phyloP scores from a whole-genome alignment of 2,888 invertebrate genomes.

The Microctonus brassicae region DNA sequence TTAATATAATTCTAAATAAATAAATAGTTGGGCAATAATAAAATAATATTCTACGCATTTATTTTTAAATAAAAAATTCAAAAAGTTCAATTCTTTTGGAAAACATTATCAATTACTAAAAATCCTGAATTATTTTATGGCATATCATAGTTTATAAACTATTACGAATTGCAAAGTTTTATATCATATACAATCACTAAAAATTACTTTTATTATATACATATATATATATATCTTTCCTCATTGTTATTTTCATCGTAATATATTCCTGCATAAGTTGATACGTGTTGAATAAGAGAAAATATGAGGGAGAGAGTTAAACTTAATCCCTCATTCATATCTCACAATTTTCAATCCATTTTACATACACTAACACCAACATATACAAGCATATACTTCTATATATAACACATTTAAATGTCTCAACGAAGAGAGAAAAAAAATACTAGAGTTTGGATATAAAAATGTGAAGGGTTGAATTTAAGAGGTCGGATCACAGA shows the following conservation, averaged over 20 bases:
- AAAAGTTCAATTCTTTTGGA: too few relatives aligned
- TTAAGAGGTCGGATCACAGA: background rate
- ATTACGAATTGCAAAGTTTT: too few relatives aligned
- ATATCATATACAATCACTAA: background rate
- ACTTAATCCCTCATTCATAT: background rate
- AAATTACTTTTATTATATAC: background rate
- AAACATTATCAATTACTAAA: too few relatives aligned
- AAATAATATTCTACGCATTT: too few relatives aligned
- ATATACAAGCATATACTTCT: background rate
- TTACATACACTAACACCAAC: too few relatives aligned
- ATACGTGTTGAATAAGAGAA: background rate
- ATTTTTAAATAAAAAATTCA: too few relatives aligned
- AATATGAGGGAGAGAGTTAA: background rate
- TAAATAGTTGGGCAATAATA: too few relatives aligned
- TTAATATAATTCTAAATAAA: too few relatives aligned
- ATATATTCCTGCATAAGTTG: background rate
- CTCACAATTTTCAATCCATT: conserved; percentile 30
- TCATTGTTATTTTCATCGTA: conserved; percentile 4
- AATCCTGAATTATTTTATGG: too few relatives aligned
- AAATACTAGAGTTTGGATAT: conserved; percentile 2
- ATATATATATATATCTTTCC: background rate
- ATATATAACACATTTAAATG: background rate
- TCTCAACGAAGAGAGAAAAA: conserved; percentile 16
- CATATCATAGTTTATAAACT: too few relatives aligned
- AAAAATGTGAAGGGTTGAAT: conserved; percentile 15